Conservation (phyloP, 1,140 invertebrate genomes). For the Hermatobates lingyangjiaoensis region DNA sequence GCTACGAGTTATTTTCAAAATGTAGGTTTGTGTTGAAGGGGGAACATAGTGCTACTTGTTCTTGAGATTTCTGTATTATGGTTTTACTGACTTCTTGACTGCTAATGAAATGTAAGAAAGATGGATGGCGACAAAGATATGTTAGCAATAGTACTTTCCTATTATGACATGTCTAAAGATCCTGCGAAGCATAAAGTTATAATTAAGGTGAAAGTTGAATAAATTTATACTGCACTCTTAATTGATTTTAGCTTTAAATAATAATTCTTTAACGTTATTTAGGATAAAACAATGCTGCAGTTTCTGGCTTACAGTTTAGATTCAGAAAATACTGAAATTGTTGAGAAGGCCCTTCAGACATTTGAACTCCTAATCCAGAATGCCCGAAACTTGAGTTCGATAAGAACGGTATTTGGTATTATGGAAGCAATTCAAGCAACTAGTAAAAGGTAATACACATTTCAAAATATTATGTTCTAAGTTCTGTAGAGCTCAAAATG, state of each 20-base stretch:
- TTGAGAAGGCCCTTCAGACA: slow-evolving; percentile 4
- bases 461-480: not conserved
- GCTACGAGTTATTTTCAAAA: too few species aligned
- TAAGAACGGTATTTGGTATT: slow-evolving; percentile 6
- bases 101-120: too few species aligned
- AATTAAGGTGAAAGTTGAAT: slow-evolving; percentile 4
- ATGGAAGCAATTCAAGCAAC: slow-evolving; percentile 6
- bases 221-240: not conserved
- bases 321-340: slow-evolving; percentile 5
- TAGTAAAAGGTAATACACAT: slow-evolving; percentile 3
- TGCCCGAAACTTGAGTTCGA: not conserved
- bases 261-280: not conserved
- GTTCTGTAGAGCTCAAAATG: not conserved
- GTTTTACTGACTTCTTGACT: too few species aligned
- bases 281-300: slow-evolving; percentile 11
- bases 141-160: slow-evolving; percentile 5
- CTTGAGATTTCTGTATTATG: too few species aligned
- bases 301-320: slow-evolving; percentile 10
- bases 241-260: not conserved
- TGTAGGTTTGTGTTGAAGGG: too few species aligned
- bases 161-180: slow-evolving; percentile 2
- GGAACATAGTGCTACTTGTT: too few species aligned
- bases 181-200: slow-evolving; percentile 2
- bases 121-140: too few species aligned
- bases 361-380: slow-evolving; percentile 7